Conservation (phyloP, 2,113 vertebrate genomes). For the Rynchops niger region DNA sequence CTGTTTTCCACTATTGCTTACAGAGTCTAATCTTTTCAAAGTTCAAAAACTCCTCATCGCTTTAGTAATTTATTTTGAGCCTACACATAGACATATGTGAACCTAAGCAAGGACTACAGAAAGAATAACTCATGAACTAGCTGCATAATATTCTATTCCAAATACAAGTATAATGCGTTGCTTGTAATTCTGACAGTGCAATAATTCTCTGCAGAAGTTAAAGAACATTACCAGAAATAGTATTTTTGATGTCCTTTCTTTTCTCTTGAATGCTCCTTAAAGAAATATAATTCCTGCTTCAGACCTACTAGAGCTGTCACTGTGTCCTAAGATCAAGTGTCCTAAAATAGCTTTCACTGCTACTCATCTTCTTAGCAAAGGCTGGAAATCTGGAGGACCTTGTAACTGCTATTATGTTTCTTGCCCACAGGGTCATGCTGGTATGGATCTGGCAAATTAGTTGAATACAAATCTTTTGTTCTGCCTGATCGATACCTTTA, state of each 20-base stretch:
- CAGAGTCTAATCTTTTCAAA: not conserved
- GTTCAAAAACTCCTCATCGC: not conserved
- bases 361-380: not conserved
- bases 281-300: not conserved
- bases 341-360: not conserved
- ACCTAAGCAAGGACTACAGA: not conserved
- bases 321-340: not conserved
- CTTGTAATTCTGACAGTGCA: not conserved
- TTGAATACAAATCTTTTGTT: not conserved
- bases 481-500: not conserved
- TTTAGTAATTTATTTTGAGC: not conserved
- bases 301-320: not conserved
- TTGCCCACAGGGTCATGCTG: not conserved
- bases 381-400: not conserved
- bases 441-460: not conserved
- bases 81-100: not conserved
- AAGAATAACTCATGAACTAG: not conserved
- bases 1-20: not conserved
- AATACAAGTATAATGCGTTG: accelerated
- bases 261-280: not conserved
- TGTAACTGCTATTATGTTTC: not conserved
- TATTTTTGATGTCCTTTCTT: not conserved
- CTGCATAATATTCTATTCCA: not conserved
- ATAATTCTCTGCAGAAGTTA: not conserved
- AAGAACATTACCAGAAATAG: not conserved